phyloP scores from a whole-genome alignment of 2,888 invertebrate genomes.

The Molanna angustata region DNA sequence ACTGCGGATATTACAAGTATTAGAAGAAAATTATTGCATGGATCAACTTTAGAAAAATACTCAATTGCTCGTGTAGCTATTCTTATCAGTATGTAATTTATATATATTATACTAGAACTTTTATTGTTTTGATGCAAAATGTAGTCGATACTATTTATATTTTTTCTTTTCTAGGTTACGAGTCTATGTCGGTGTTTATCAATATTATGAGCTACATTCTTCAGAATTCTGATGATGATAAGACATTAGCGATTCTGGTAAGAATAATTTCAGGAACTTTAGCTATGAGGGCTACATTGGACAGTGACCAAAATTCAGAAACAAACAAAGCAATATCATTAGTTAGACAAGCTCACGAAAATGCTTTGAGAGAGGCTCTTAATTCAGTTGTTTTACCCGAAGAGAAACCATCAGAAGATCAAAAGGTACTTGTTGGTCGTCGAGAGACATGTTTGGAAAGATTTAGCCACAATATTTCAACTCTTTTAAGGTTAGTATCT shows the following conservation, averaged over 20 bases:
- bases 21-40: slow-evolving; percentile 45
- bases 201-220: slow-evolving; percentile 60
- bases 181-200: slow-evolving; percentile 60
- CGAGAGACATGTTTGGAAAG: slow-evolving; percentile 40
- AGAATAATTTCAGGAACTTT: slow-evolving; percentile 61
- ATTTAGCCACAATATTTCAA: slow-evolving; percentile 48
- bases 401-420: slow-evolving; percentile 38
- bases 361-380: slow-evolving; percentile 46
- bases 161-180: slow-evolving; percentile 50
- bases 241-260: slow-evolving; percentile 60
- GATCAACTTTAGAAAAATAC: slow-evolving; percentile 48
- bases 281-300: slow-evolving; percentile 47
- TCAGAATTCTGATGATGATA: slow-evolving; percentile 56
- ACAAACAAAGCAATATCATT: slow-evolving; percentile 46
- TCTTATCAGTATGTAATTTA: slow-evolving; percentile 44
- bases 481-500: slow-evolving; percentile 44
- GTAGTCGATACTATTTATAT: neutral
- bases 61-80: slow-evolving; percentile 50
- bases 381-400: slow-evolving; percentile 43
- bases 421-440: slow-evolving; percentile 34
- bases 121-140: neutral
- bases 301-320: slow-evolving; percentile 44
- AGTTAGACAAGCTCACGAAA: slow-evolving; percentile 46
- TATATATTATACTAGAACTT: neutral
- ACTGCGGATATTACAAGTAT: slow-evolving; percentile 46